Evolutionary conservation across 1,140 invertebrate species (phyloP), one percentile per base, ranked within the genome.

Genomic region (Drosophila seguyi): DNA sequence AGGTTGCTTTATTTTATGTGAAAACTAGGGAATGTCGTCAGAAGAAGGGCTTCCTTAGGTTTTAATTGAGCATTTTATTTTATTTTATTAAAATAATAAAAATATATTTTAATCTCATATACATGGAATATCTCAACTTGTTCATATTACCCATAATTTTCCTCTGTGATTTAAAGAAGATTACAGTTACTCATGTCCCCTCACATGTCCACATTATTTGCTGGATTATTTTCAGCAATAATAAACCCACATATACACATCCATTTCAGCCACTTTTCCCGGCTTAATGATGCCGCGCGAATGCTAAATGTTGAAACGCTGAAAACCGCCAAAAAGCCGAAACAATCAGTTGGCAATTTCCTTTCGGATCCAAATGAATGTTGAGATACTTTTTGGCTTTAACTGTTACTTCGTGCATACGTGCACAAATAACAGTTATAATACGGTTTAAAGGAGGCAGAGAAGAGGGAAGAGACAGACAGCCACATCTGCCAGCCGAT

Each of bases 311-410:
- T 36, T 55, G 58, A 80, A 42, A 47, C 22, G 45, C 7, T 47
- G 45, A 47, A 47, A 47, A 75, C 76, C 80, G 38, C 60, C 65
- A 36, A 90, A 84, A 90, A 77, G 34, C 52, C 65, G n/a, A 90
- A 81, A 90, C 84, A 88, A 87, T 87, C 80, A 71, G 80, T 84
- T 84, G 80, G 76, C 73, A 87, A 88, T 90, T 90, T 88, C 53
- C 73, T 75, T 63, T 18, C 61, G 63, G 59, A 61, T 63, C 45
- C 79, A 69, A 86, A 79, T 71, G 65, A 81, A 84, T 88, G 83
- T 84, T 90, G 80, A 90, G 77, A 88, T 90, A 87, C 83, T 55
- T 69, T 75, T 75, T 65, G 50, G 74, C 74, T 84, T 84, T 85
- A 85, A 85, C 85, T 90, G 85, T 78, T 79, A 72, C 77, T 90